These are phyloP conservation scores for Dimorphilus gyrociliatus DNA, from an alignment of 2,888 invertebrate genomes.

Conservation along the genomic window DNA sequence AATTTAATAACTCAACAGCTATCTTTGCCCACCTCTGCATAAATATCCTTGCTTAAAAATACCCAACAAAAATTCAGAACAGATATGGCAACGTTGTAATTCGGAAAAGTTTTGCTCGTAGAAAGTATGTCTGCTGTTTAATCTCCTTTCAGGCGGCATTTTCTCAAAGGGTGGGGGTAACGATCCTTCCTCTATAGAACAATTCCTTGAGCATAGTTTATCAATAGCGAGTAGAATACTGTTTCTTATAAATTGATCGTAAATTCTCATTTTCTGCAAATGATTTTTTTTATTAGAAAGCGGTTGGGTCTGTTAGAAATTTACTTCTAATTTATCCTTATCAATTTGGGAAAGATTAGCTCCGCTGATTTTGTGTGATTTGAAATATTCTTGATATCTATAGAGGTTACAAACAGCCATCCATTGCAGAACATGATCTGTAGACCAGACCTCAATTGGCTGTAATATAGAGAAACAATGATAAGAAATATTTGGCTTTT, in stretches of 20 bases:
- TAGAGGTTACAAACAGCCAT: constrained; percentile 57
- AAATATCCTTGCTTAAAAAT: constrained; percentile 53
- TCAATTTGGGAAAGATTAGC: constrained; percentile 49
- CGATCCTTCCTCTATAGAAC: too few relatives aligned
- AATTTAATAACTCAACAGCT: too few relatives aligned
- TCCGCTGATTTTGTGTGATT: constrained; percentile 53
- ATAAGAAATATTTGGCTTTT: too few relatives aligned
- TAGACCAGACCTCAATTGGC: constrained; percentile 54
- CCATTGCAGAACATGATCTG: constrained; percentile 55
- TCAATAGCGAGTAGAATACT: constrained; percentile 52
- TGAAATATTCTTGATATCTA: constrained; percentile 53
- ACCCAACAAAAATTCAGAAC: constrained; percentile 53
- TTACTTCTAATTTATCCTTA: constrained; percentile 51
- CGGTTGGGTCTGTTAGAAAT: constrained; percentile 13
- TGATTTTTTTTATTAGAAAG: constrained; percentile 8
- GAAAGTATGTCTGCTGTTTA: constrained; percentile 44
- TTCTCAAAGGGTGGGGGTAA: too few relatives aligned
- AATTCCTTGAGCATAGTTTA: too few relatives aligned
- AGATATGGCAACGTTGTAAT: constrained; percentile 54
- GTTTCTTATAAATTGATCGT: constrained; percentile 55
- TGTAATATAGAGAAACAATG: constrained; percentile 37
- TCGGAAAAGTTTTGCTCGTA: constrained; percentile 51
- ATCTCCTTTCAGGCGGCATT: too few relatives aligned
- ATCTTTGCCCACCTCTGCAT: constrained; percentile 46
- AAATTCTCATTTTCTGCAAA: constrained; percentile 54